Evolutionary conservation across 2,888 invertebrate species (phyloP).

Genomic region (Tenthredo livida): DNA sequence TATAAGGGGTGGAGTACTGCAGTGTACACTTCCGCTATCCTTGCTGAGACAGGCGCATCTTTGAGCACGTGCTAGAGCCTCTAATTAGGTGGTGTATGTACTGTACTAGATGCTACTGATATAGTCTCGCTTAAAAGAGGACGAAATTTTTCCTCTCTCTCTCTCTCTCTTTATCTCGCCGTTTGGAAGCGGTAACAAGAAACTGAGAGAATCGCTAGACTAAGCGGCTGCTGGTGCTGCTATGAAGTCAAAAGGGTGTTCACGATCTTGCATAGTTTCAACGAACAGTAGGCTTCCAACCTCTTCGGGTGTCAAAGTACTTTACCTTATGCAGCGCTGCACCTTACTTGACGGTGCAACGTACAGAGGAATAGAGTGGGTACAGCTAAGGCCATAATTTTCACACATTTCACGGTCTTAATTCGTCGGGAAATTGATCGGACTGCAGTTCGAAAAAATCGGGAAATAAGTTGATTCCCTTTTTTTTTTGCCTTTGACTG

Average conservation of each 20-base stretch:
- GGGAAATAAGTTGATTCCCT: background rate
- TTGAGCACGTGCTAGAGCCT: conserved; percentile 67
- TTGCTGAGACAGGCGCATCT: conserved; percentile 54
- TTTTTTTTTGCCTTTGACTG: too few species aligned
- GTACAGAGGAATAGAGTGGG: conserved; percentile 5
- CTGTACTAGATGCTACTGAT: conserved; percentile 3
- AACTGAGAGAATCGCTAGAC: background rate
- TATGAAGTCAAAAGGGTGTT: conserved; percentile 57
- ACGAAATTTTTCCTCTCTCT: background rate
- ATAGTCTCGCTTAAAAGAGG: background rate
- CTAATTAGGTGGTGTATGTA: conserved; percentile 66
- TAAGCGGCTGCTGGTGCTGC: background rate
- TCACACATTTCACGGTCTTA: background rate
- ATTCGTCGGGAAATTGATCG: background rate
- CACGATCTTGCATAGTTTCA: conserved; percentile 61
- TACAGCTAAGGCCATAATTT: background rate
- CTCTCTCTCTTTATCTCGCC: background rate
- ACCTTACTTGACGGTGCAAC: background rate
- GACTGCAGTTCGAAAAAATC: background rate
- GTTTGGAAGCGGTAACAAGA: background rate
- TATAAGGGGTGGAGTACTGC: conserved; percentile 24
- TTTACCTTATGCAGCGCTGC: background rate
- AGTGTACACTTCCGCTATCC: background rate
- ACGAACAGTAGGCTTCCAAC: conserved; percentile 41
- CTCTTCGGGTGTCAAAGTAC: conserved; percentile 38